Base-by-base conservation (phyloP, 2,113 vertebrate species). In the Mola mola region DNA sequence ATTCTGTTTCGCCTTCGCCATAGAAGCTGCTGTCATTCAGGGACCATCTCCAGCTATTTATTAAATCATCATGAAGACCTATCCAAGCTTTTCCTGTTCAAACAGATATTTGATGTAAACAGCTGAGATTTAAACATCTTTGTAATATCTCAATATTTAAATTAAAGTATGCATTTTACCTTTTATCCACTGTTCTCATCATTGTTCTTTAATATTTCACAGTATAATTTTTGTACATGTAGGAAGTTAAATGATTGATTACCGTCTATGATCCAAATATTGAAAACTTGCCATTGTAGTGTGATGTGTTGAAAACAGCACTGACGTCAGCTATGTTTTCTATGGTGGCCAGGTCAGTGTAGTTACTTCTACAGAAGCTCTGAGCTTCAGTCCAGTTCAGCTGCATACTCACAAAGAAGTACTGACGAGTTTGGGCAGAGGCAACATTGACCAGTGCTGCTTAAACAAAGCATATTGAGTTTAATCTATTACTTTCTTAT, bases 21-120 rank as follows among this genome's bases (percentile, higher is more conserved):
- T 78, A 72, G 44, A 72, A 67, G 38, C 21, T 78, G 51, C 48
- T 55, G 77, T 71, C 20, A 52, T 8, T 62, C 36, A 83, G 37
- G 9, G 80, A 83, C 80, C 80, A 83, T 55, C 7, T 66, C 81
- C 81, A 80, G 11, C 73, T 50, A 22, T 66, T 66, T 9, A 25
- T 1, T 16, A 74, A 40, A 19, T 75, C 73, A 56, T 75, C 66
- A 38, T 60, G 13, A 4, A 84, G 77, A 31, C 81, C 81, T 11
- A 83, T 83, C 81, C 81, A 83, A 17, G 61, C 77, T 19, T 57
- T 51, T 0, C 43, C 81, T 84, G 52, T 64, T 73, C 12, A 61
- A 51, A 66, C 28, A 44, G 1, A 2, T n/a, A 15, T 34, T 34
- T 13, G 33, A 13, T 15, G 15, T 13, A 38, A 38, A 16, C 15